Base-by-base conservation (phyloP, 2,113 vertebrate species). In the Bufo bufo region DNA sequence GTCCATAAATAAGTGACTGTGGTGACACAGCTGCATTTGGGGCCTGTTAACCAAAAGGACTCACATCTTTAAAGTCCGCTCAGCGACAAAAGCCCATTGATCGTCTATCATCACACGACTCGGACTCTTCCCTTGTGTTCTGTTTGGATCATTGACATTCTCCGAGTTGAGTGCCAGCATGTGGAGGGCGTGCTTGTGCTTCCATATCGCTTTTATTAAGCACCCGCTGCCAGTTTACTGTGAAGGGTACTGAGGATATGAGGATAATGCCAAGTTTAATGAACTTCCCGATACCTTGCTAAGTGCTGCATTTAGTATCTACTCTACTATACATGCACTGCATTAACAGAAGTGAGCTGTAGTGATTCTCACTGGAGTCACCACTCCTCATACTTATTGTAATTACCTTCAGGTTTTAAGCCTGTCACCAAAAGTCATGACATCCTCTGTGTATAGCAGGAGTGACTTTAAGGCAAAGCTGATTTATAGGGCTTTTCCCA, bases 101-200 rank as follows among this genome's bases (percentile, higher is more conserved):
- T 80, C 77, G 59, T 80, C n/a, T 54, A 33, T 80, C 77, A 59
- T 80, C 77, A 80, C 77, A 80, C 59, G 77, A 58, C 77, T 80
- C 52, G 1, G 54, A 43, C 52, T 80, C 52, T 80, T 80, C 54
- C 77, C 50, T 23, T 58, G 54, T 80, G 77, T 43, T 80, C 23
- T 80, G 20, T 33, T 54, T 80, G 77, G n/a, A 80, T 80, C 77
- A 3, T 59, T 80, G 13, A 80, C 52, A 17, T 54, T 80, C 77
- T 59, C 77, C 12, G 10, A 23, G 77, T 17, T 23, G 23, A 58
- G n/a, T 59, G 77, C 77, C 77, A 80, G 77, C 52, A 59, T 43
- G 77, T 58, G 13, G 77, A 80, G 77, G 77, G 77, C 17, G 13
- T 59, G 77, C 77, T 80, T 80, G 77, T 80, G 13, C 54, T 58